Evolutionary conservation across 2,888 invertebrate species (phyloP).

Genomic region (Leucophenga maculata): DNA sequence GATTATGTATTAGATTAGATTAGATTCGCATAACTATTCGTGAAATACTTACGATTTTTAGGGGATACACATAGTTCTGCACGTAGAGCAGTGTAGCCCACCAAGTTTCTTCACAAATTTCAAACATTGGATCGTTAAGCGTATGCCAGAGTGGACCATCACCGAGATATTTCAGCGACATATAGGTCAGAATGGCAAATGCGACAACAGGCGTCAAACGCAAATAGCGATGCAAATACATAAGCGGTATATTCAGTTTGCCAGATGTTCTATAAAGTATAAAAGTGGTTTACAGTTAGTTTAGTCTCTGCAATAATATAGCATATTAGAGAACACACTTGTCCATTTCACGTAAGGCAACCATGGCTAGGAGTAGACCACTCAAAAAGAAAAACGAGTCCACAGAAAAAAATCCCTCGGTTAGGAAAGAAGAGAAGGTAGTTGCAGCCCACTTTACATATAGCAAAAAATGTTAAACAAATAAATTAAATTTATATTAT

Average conservation of each 20-base stretch:
- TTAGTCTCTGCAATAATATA: too few relatives aligned
- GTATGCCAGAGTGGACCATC: slow-evolving; percentile 74
- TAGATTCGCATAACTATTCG: neutral
- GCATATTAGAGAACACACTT: slow-evolving; percentile 40
- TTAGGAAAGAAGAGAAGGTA: slow-evolving; percentile 52
- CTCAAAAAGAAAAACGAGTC: slow-evolving; percentile 78
- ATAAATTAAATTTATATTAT: neutral
- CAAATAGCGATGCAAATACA: slow-evolving; percentile 70
- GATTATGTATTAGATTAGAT: neutral
- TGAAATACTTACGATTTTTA: slow-evolving; percentile 54
- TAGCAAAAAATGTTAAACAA: neutral
- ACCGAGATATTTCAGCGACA: slow-evolving; percentile 73
- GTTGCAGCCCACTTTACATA: slow-evolving; percentile 59
- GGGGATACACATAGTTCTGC: slow-evolving; percentile 71
- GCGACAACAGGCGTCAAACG: slow-evolving; percentile 75
- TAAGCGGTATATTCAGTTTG: slow-evolving; percentile 61
- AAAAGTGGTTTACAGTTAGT: too few relatives aligned
- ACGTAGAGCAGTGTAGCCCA: slow-evolving; percentile 73
- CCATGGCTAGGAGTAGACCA: slow-evolving; percentile 74
- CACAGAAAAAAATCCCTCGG: slow-evolving; percentile 74
- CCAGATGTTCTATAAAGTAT: slow-evolving; percentile 55
- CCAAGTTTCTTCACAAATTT: slow-evolving; percentile 70
- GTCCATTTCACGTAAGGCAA: slow-evolving; percentile 56
- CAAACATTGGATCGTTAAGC: slow-evolving; percentile 50
- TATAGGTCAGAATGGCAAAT: slow-evolving; percentile 72